A percentile compares a stretch with the other conserved stretches of the same genome.
Evolutionary conservation across 2,797 vertebrate species (phyloP).

Genomic region (Cyprinella venusta): DNA sequence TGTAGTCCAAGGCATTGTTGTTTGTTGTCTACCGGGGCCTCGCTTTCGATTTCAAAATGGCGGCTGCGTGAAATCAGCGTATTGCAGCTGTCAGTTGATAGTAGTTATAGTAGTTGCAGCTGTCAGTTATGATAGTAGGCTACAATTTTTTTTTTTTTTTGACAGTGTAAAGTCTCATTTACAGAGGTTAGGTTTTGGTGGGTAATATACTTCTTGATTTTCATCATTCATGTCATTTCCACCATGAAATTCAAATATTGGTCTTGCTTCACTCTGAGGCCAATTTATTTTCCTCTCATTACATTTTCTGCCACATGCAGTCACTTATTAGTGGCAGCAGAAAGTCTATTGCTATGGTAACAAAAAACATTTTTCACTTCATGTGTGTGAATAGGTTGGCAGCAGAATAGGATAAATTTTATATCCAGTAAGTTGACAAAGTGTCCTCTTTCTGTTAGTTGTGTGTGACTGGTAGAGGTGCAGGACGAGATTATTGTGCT

Average conservation of each 20-base stretch:
- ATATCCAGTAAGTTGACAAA: background rate
- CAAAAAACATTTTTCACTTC: background rate
- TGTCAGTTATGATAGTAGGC: no score
- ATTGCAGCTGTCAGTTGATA: background rate
- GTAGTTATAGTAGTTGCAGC: no score
- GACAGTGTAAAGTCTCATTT: background rate
- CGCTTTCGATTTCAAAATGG: no score
- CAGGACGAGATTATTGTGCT: background rate
- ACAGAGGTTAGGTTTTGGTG: background rate
- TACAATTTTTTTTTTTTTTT: no score
- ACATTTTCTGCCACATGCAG: slow-evolving; percentile 2
- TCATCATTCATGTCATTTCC: background rate
- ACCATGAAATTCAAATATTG: slow-evolving; percentile 28
- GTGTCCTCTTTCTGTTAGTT: background rate
- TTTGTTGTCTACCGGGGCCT: no score
- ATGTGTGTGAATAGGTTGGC: slow-evolving; percentile 5
- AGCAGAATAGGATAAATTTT: background rate
- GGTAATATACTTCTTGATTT: slow-evolving; percentile 4
- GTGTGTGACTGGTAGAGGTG: background rate
- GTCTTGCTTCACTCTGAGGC: background rate
- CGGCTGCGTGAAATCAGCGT: no score
- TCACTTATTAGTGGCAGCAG: slow-evolving; percentile 24
- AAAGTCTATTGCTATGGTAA: slow-evolving; percentile 39
- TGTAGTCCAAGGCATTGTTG: no score
- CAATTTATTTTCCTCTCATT: slow-evolving; percentile 30